phyloP scores from a whole-genome alignment of 2,113 vertebrate genomes.

The Rousettus leschenaultii region DNA sequence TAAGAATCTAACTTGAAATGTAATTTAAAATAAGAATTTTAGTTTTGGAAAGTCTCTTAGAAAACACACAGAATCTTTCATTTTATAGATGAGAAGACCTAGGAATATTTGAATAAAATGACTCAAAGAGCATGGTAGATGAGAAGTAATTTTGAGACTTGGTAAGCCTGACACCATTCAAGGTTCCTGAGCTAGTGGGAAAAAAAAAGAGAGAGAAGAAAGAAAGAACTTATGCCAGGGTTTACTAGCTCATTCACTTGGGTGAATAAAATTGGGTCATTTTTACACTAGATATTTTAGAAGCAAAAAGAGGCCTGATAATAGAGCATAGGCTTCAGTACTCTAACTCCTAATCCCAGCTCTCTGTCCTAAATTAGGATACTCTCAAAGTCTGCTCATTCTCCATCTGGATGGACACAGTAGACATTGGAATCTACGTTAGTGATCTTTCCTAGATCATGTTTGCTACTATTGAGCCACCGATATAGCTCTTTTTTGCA shows the following conservation, averaged over 20 bases:
- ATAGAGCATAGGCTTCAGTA: background rate
- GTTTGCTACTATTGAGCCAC: background rate
- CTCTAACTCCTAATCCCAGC: background rate
- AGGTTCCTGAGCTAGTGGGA: background rate
- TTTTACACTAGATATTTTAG: background rate
- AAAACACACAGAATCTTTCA: background rate
- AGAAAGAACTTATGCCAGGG: background rate
- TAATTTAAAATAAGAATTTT: conserved; percentile 20
- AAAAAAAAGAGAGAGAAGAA: background rate
- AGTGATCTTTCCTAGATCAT: background rate
- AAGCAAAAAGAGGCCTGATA: background rate
- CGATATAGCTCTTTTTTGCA: background rate
- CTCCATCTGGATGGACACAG: background rate
- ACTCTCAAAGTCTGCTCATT: background rate
- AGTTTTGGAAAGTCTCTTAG: background rate
- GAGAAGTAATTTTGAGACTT: background rate
- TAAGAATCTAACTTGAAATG: conserved; percentile 3
- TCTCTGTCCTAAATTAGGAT: background rate
- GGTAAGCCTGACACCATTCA: background rate
- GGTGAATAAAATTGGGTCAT: background rate
- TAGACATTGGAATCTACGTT: background rate
- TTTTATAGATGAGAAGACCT: background rate
- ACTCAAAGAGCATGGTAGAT: background rate
- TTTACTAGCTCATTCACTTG: background rate
- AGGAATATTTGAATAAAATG: background rate